A percentile compares a stretch with the other conserved stretches of the same genome.
Conservation (phyloP, 2,797 vertebrate species). For the Brachyrhaphis roseni region DNA sequence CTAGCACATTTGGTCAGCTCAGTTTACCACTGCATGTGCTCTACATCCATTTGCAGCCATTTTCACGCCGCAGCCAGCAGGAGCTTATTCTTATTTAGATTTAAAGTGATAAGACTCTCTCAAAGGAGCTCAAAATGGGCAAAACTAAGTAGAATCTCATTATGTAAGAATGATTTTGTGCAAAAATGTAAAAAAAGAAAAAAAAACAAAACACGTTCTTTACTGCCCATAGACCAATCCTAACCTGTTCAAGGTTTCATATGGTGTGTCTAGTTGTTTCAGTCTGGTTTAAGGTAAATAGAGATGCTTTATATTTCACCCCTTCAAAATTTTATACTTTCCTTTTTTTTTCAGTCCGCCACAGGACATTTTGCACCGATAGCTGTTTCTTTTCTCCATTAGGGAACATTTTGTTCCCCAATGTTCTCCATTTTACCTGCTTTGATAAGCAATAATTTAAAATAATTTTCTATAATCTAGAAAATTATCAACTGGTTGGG, state of each 20-base stretch:
- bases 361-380: not conserved
- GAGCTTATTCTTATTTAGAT: no score
- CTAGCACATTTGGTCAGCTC: no score
- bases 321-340: not conserved
- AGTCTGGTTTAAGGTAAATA: not conserved
- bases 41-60: no score
- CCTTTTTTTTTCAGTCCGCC: not conserved
- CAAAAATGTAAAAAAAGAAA: no score
- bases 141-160: no score
- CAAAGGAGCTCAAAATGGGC: no score
- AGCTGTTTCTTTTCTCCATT: not conserved
- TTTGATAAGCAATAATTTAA: not conserved
- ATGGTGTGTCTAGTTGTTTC: not conserved
- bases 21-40: no score
- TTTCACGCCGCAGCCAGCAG: no score
- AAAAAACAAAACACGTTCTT: not conserved
- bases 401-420: not conserved
- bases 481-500: not conserved
- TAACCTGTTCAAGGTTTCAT: not conserved
- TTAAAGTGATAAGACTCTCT: no score
- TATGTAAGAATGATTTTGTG: no score
- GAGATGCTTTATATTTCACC: not conserved
- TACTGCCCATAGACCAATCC: no score
- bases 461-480: not conserved
- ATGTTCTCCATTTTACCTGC: no score